These are phyloP conservation scores for Ammospiza nelsoni DNA, from an alignment of 2,113 vertebrate species.

Conservation along the genomic window DNA sequence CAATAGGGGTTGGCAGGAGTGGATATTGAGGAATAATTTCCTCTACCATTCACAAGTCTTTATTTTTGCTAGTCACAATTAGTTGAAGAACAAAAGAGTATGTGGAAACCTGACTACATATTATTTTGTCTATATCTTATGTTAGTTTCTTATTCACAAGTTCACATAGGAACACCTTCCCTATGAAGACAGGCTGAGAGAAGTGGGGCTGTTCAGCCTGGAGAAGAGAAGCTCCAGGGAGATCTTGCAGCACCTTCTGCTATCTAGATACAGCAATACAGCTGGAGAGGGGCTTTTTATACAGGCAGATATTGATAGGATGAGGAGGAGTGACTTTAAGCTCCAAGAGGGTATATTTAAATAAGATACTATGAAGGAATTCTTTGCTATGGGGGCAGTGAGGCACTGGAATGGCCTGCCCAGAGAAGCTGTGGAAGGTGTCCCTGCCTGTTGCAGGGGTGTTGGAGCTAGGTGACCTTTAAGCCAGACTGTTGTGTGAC, in stretches of 20 bases:
- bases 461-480: background rate
- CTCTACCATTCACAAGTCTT: background rate
- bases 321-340: background rate
- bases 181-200: background rate
- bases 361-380: background rate
- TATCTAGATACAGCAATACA: background rate
- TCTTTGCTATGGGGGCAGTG: background rate
- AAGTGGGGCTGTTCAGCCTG: background rate
- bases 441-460: background rate
- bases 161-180: background rate
- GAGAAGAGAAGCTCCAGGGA: background rate
- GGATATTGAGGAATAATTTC: background rate
- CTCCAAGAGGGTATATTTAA: background rate
- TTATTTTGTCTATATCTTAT: background rate
- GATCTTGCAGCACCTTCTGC: background rate
- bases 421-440: background rate
- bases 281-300: background rate
- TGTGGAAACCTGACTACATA: background rate
- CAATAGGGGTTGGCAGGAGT: background rate
- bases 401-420: background rate
- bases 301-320: background rate
- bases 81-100: background rate
- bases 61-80: background rate
- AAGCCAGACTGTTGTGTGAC: background rate
- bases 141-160: background rate